phyloP scores from a whole-genome alignment of 2,113 vertebrate genomes.

The Phrynosoma platyrhinos region DNA sequence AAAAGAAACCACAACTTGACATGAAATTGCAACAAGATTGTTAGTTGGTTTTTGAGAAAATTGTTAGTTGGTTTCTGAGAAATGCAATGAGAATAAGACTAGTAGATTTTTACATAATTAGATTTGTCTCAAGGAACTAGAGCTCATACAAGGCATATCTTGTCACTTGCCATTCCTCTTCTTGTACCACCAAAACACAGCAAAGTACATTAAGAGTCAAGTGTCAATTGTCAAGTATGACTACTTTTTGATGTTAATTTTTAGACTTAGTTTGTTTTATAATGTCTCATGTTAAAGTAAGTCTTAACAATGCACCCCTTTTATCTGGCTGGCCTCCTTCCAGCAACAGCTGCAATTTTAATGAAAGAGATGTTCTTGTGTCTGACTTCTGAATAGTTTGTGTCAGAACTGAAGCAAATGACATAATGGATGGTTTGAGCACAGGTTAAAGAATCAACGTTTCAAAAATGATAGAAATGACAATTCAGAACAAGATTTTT shows the following conservation, averaged over 20 bases:
- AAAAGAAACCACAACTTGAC: not conserved
- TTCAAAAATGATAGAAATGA: not conserved
- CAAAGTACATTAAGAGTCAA: conserved; percentile 46
- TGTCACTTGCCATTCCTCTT: conserved; percentile 1
- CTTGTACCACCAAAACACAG: conserved; percentile 11
- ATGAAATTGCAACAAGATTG: not conserved
- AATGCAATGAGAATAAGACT: not conserved
- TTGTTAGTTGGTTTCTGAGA: not conserved
- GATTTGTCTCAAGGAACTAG: not conserved
- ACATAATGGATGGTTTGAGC: not conserved
- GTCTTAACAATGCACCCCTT: conserved; percentile 52
- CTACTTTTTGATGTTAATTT: conserved; percentile 40
- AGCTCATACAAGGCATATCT: not conserved
- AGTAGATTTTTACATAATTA: not conserved
- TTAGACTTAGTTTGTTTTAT: conserved; percentile 52
- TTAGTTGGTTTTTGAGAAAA: not conserved
- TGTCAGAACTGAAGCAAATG: not conserved
- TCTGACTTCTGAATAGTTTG: not conserved
- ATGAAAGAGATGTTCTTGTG: not conserved
- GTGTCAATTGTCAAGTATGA: conserved; percentile 53
- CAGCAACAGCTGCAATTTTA: conserved; percentile 35
- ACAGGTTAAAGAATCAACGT: not conserved
- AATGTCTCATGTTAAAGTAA: conserved; percentile 46
- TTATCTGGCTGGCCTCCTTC: conserved; percentile 14
- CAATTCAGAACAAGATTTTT: not conserved